phyloP scores from a whole-genome alignment of 2,888 invertebrate species.

The Rhagophthalmus giganteus region DNA sequence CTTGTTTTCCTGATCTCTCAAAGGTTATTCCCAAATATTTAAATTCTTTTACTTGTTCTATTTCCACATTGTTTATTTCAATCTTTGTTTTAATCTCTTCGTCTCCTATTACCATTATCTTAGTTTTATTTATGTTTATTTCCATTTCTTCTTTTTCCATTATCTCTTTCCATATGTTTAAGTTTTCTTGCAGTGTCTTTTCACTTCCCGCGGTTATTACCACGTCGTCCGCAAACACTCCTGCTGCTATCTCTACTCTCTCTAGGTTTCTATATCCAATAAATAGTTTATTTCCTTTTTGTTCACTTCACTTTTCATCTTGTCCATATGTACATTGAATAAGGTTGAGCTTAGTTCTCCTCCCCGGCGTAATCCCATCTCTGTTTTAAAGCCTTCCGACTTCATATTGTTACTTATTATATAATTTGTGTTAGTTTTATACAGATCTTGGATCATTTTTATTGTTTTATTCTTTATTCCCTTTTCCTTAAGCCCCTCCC shows the following conservation, averaged over 20 bases:
- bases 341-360: slow-evolving; percentile 12
- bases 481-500: slow-evolving; percentile 17
- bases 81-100: neutral
- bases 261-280: slow-evolving; percentile 9
- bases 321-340: slow-evolving; percentile 8
- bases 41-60: slow-evolving; percentile 9
- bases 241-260: slow-evolving; percentile 9
- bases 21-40: slow-evolving; percentile 15
- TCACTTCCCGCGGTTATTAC: neutral
- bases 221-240: slow-evolving; percentile 1
- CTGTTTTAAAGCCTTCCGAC: slow-evolving; percentile 1
- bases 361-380: slow-evolving; percentile 8
- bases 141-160: neutral
- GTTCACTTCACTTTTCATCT: slow-evolving; percentile 5
- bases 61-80: slow-evolving; percentile 2
- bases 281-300: neutral
- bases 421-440: slow-evolving; percentile 2
- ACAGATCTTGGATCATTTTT: slow-evolving; percentile 18
- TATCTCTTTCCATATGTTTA: neutral
- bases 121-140: slow-evolving; percentile 7
- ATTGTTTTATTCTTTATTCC: slow-evolving; percentile 11
- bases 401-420: slow-evolving; percentile 2
- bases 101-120: slow-evolving; percentile 1
- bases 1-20: slow-evolving; percentile 6
- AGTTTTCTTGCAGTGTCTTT: neutral